These are phyloP conservation scores for Cyrtonyx montezumae DNA, from an alignment of 2,113 vertebrate genomes.

Conservation along the genomic window DNA sequence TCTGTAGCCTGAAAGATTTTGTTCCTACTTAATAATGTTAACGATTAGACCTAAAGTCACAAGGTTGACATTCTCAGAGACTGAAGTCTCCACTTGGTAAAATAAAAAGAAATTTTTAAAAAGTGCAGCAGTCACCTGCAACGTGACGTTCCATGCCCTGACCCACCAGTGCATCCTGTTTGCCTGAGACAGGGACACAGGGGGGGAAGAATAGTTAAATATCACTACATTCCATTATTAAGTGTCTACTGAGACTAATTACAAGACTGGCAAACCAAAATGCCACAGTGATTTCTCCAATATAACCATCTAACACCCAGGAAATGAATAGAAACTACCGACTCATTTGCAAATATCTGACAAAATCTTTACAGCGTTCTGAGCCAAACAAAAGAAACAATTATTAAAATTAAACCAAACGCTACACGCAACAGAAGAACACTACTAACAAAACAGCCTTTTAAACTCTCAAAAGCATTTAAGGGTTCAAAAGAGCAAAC, in stretches of 20 bases:
- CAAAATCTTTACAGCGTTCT: not conserved
- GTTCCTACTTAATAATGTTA: not conserved
- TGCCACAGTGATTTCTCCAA: constrained; percentile 32
- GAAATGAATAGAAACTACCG: constrained; percentile 26
- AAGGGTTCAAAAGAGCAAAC: not conserved
- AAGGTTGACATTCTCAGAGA: not conserved
- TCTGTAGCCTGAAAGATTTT: not conserved
- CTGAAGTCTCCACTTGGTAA: not conserved
- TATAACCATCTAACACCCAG: not conserved
- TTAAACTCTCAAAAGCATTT: not conserved
- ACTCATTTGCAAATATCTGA: not conserved
- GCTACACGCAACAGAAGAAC: not conserved
- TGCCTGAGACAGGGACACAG: not conserved
- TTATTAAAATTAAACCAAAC: not conserved
- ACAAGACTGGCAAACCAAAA: not conserved
- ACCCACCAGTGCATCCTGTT: not conserved
- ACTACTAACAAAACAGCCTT: not conserved
- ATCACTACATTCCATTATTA: constrained; percentile 8
- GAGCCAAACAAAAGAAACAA: not conserved
- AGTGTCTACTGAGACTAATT: not conserved
- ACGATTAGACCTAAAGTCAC: not conserved
- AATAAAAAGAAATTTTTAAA: not conserved
- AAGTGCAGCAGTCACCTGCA: not conserved
- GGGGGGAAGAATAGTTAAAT: not conserved
- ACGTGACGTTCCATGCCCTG: not conserved